These are phyloP conservation scores for Otolemur garnettii DNA, from an alignment of 2,113 vertebrate species.

Conservation along the genomic window DNA sequence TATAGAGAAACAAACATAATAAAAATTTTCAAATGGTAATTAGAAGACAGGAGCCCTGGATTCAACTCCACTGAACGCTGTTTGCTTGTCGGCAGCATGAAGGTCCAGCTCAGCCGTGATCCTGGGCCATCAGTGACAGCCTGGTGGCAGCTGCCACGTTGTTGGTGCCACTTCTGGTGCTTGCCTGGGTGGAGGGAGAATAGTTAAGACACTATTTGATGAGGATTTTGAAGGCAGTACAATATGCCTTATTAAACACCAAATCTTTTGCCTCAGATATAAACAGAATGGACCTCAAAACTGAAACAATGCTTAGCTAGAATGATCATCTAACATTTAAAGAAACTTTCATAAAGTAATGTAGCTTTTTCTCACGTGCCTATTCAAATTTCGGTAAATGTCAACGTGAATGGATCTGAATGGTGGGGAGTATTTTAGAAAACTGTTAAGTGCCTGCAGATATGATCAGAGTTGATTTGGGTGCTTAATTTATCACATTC, in stretches of 20 bases:
- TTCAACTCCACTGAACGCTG: neutral
- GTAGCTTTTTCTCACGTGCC: neutral
- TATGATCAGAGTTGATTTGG: conserved; percentile 32
- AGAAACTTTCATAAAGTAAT: neutral
- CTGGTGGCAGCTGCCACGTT: neutral
- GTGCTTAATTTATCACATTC: conserved; percentile 50
- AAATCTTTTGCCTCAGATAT: conserved; percentile 14
- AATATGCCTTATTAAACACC: neutral
- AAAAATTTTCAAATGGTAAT: neutral
- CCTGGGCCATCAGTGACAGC: neutral
- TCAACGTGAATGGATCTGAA: neutral
- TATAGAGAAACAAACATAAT: neutral
- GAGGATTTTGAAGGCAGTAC: conserved; percentile 34
- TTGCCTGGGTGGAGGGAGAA: neutral
- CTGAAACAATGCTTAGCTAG: neutral
- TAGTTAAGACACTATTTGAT: neutral
- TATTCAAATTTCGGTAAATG: neutral
- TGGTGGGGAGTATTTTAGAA: neutral
- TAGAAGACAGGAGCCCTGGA: neutral
- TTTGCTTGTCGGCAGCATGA: neutral
- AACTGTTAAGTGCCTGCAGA: neutral
- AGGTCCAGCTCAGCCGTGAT: neutral
- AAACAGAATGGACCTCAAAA: conserved; percentile 23
- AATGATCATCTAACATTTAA: neutral
- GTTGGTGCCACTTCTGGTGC: neutral